phyloP scores from a whole-genome alignment of 2,797 vertebrate species.

The Sebastes diploproa region DNA sequence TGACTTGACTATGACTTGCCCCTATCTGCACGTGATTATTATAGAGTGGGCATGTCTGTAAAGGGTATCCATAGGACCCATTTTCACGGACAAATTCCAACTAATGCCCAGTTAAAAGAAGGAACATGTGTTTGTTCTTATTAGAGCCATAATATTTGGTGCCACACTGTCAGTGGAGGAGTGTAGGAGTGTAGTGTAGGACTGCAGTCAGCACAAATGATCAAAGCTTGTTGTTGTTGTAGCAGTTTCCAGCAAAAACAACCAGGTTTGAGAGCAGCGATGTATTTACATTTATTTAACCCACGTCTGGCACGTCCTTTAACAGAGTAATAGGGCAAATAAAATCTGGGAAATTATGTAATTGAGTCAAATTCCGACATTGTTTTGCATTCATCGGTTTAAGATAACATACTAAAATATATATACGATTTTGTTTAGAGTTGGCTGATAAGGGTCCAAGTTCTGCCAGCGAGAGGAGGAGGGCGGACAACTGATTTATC shows the following conservation, averaged over 20 bases:
- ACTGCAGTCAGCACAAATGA: neutral
- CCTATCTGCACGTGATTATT: too few relatives aligned
- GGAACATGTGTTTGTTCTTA: neutral
- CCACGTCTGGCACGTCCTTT: neutral
- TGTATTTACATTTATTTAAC: constrained; percentile 1
- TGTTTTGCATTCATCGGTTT: neutral
- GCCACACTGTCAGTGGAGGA: neutral
- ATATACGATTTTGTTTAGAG: neutral
- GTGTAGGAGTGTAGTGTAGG: neutral
- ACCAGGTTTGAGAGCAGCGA: neutral
- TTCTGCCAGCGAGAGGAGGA: neutral
- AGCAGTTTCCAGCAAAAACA: constrained; percentile 2
- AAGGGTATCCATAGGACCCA: too few relatives aligned
- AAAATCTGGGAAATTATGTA: neutral
- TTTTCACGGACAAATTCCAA: neutral
- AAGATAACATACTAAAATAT: neutral
- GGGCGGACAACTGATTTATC: neutral
- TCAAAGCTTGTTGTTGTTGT: constrained; percentile 10
- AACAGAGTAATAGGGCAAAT: neutral
- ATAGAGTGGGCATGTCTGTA: too few relatives aligned
- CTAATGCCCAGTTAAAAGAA: neutral
- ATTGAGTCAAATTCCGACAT: neutral
- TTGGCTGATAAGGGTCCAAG: neutral
- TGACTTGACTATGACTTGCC: too few relatives aligned
- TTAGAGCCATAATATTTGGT: constrained; percentile 4